Percentiles rank a stretch among this genome's conserved stretches.
phyloP scores from a whole-genome alignment of 2,888 invertebrate genomes.

The Hetaerina titia region DNA sequence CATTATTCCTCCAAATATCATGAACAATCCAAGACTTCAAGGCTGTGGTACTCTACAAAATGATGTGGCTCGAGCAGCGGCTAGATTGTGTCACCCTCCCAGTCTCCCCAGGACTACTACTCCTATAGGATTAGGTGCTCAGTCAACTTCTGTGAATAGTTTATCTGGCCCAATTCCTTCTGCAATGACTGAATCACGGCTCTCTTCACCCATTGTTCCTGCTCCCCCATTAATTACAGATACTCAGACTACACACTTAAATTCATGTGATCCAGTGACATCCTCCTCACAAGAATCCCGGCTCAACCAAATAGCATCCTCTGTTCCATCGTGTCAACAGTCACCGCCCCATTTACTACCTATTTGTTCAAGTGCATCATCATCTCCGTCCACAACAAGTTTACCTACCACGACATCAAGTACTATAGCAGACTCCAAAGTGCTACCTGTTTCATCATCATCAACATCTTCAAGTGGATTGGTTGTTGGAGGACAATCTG shows the following conservation, averaged over 20 bases:
- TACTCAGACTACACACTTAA: constrained; percentile 5
- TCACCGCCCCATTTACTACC: constrained; percentile 52
- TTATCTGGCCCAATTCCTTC: constrained; percentile 52
- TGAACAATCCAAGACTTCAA: constrained; percentile 47
- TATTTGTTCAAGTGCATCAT: constrained; percentile 50
- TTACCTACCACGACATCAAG: constrained; percentile 72
- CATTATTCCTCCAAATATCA: neutral
- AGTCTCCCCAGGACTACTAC: constrained; percentile 35
- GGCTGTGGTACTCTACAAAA: constrained; percentile 45
- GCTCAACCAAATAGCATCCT: constrained; percentile 28
- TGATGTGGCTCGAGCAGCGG: constrained; percentile 56
- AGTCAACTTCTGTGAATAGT: constrained; percentile 52
- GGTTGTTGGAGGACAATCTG: constrained; percentile 71
- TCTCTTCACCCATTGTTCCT: constrained; percentile 59
- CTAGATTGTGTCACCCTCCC: constrained; percentile 40
- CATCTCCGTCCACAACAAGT: constrained; percentile 63
- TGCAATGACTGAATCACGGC: constrained; percentile 31
- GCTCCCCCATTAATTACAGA: constrained; percentile 34
- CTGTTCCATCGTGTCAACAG: constrained; percentile 43
- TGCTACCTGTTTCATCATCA: constrained; percentile 50
- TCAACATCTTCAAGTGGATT: constrained; percentile 41
- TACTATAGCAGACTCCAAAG: constrained; percentile 72
- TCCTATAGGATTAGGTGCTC: constrained; percentile 3
- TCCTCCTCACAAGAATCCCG: constrained; percentile 42
- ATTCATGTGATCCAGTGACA: constrained; percentile 50